These are phyloP conservation scores for Pogonocherus hispidulus DNA, from an alignment of 2,888 invertebrate species.

Conservation along the genomic window DNA sequence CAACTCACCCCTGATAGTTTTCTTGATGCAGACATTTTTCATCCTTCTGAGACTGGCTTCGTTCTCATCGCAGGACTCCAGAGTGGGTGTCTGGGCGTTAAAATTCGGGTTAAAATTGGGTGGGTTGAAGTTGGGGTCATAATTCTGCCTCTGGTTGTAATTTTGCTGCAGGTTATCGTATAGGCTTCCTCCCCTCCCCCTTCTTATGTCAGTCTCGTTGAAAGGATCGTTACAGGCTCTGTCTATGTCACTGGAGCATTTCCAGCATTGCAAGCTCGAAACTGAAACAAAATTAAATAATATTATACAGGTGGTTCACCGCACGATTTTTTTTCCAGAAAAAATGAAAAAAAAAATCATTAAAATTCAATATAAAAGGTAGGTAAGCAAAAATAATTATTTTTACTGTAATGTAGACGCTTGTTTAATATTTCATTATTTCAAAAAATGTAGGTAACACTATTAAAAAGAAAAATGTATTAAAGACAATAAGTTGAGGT, in stretches of 20 bases:
- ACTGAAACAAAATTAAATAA: constrained; percentile 69
- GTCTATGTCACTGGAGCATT: constrained; percentile 81
- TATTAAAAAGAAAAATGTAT: too few relatives aligned
- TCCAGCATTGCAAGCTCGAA: constrained; percentile 80
- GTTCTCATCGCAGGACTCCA: constrained; percentile 54
- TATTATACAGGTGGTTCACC: neutral
- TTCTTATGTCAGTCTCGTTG: constrained; percentile 69
- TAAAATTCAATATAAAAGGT: too few relatives aligned
- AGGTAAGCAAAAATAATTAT: too few relatives aligned
- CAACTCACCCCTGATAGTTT: constrained; percentile 80
- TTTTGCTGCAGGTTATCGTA: constrained; percentile 44
- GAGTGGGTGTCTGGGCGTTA: constrained; percentile 42
- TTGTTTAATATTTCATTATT: too few relatives aligned
- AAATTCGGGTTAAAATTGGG: constrained; percentile 40
- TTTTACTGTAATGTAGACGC: too few relatives aligned
- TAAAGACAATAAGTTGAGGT: too few relatives aligned
- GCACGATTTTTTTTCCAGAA: too few relatives aligned
- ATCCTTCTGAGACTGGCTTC: constrained; percentile 53
- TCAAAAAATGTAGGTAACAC: too few relatives aligned
- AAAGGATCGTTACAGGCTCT: constrained; percentile 82
- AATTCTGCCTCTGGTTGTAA: constrained; percentile 43
- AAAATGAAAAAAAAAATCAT: too few relatives aligned
- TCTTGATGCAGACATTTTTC: constrained; percentile 80
- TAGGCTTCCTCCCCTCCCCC: constrained; percentile 31
- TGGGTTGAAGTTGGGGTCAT: constrained; percentile 68